phyloP scores from a whole-genome alignment of 2,888 invertebrate species.

The Trissoscelio sp. region DNA sequence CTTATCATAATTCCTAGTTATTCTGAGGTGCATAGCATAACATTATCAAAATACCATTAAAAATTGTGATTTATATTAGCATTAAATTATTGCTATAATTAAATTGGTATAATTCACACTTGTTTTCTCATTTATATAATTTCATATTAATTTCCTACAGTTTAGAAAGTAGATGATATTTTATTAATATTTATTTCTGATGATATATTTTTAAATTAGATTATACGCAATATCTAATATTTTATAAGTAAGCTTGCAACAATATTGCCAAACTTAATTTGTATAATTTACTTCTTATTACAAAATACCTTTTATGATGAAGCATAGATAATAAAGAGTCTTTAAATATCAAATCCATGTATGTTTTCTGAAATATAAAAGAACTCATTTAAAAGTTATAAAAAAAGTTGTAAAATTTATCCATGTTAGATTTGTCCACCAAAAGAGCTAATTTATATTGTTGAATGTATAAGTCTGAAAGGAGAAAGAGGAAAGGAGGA shows the following conservation, averaged over 20 bases:
- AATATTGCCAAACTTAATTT: too few species aligned
- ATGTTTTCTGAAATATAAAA: background rate
- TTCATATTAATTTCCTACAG: background rate
- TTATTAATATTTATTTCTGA: too few species aligned
- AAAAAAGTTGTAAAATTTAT: background rate
- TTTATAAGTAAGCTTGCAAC: too few species aligned
- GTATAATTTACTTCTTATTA: too few species aligned
- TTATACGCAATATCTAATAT: too few species aligned
- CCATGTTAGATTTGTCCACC: conserved; percentile 3
- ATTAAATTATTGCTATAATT: conserved; percentile 8
- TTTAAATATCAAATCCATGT: conserved; percentile 4
- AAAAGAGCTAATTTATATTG: conserved; percentile 19
- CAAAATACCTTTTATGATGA: too few species aligned
- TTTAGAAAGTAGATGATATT: background rate
- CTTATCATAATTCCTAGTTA: too few species aligned
- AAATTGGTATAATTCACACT: background rate
- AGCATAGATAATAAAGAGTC: too few species aligned
- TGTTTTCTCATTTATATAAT: conserved; percentile 5
- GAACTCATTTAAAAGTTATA: background rate
- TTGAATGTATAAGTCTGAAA: conserved; percentile 19
- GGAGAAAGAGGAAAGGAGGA: conserved; percentile 27
- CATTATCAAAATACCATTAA: too few species aligned
- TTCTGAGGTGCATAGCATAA: too few species aligned
- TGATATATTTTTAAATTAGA: too few species aligned
- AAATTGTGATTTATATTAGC: conserved; percentile 17